phyloP scores from a whole-genome alignment of 2,797 vertebrate species.

The Hylomyscus alleni region DNA sequence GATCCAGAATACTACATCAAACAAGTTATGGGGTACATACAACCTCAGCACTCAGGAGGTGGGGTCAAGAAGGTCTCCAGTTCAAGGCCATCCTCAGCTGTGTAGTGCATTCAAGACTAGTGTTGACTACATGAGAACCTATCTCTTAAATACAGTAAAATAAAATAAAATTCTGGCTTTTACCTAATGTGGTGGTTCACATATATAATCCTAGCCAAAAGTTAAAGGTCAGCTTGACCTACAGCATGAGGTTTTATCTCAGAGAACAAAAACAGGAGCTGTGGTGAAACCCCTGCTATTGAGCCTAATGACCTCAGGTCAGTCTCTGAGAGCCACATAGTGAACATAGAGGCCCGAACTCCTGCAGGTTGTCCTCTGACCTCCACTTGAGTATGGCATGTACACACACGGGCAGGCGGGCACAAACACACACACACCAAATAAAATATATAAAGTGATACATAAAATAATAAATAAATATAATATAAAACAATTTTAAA shows the following conservation, averaged over 20 bases:
- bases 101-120: background rate
- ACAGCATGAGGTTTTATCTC: background rate
- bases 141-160: background rate
- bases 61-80: background rate
- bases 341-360: too few relatives aligned
- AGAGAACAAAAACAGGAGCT: background rate
- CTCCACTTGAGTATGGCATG: background rate
- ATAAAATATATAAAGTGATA: background rate
- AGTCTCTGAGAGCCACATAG: background rate
- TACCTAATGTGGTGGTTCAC: too few relatives aligned
- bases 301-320: background rate
- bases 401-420: background rate
- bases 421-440: background rate
- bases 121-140: too few relatives aligned
- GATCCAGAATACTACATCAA: background rate
- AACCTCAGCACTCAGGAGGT: background rate
- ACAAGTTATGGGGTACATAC: background rate
- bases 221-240: background rate
- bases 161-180: background rate
- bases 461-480: background rate
- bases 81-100: background rate
- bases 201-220: background rate
- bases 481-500: background rate
- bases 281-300: background rate
- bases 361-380: background rate